Evolutionary conservation across 2,888 invertebrate species (phyloP), one percentile per base, ranked within the genome.

Genomic region (Mythimna albipuncta): DNA sequence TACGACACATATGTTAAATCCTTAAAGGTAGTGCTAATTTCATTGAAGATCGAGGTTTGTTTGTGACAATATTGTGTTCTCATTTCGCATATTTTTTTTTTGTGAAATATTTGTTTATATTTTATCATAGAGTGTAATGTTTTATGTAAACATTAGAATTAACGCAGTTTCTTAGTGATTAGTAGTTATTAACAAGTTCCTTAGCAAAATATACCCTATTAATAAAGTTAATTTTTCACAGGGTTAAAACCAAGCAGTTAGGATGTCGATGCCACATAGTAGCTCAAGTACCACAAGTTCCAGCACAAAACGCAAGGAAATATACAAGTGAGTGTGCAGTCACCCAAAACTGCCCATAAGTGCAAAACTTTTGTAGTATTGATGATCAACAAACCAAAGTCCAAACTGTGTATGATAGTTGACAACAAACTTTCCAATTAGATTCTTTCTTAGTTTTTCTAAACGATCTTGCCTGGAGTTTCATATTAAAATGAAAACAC

Each of bases 241-340:
- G 85, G 65, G 72, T 77, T 77, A 62, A 26, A 64, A 59, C 21
- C 73, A 64, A 72, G 72, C 59, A 62, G 72, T 47, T 79, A 89
- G 73, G 63, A 96, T 96, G 96, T 96, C 96, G 81, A 96, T 96
- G 94, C 95, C 96, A 91, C 96, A 96, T 90, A 96, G 96, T 81
- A 96, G 96, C 80, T 95, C 96, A 2, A 95, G 95, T 75, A 95
- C 95, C 0, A 93, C 96, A 0, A 95, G 96, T 85, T 95, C 96
- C 19, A 95, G 94, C 85, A 96, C 96, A 13, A 96, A 96, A 91
- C 94, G 96, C 79, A 96, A 96, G 89, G 96, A 96, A 90, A 96
- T 97, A 87, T 96, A 96, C 90, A 96, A 96, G 96, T 96, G 88
- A 93, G 94, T 84, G 21, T 6, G 35, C n/a, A 11, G 5, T 47